Evolutionary conservation across 2,113 vertebrate genomes (phyloP), one percentile per base, ranked within the genome.

Genomic region (Tupaia chinensis): DNA sequence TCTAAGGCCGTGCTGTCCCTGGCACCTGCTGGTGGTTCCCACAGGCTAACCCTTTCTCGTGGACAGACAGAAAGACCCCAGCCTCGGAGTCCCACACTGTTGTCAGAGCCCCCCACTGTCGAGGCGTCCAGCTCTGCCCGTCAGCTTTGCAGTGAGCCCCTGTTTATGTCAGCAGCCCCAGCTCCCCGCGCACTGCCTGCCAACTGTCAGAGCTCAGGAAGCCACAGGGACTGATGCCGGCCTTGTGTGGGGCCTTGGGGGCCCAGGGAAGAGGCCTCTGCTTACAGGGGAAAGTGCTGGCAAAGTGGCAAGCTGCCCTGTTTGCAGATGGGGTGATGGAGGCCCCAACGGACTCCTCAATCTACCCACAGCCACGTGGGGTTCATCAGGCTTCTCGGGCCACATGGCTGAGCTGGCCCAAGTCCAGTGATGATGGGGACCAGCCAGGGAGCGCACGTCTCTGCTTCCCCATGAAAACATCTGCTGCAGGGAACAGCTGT

Each of bases 401-500:
- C 76, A 54, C 1, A 7, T 1, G 19, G 19, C 68, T 5, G 34
- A 78, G 93, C 76, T 89, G 95, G 95, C 93, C 0, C 5, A 15
- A 0, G 25, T 68, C 87, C 94, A 88, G 58, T 9, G 34, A 81
- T 95, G 81, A 73, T 7, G 70, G 74, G 32, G 76, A 65, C 9
- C 0, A 3, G 60, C 74, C 20, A 25, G 79, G 82, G 81, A 87
- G 69, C 0, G 0, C 69, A 83, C 0, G 3, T 34, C 70, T n/a
- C 84, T 19, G n/a, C 61, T 19, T 65, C 56, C 85, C 86, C 4
- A 5, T 1, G 4, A 68, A 76, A 85, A 95, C 96, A 96, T 95
- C 95, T 97, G 96, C 89, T 53, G 54, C 12, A 78, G 66, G 68
- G 34, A 96, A 84, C 96, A 97, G 97, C 97, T 98, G 97, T 87